Percentiles rank a stretch among this genome's conserved stretches.
phyloP scores from a whole-genome alignment of 2,113 vertebrate species.

The Rhinogobius similis region DNA sequence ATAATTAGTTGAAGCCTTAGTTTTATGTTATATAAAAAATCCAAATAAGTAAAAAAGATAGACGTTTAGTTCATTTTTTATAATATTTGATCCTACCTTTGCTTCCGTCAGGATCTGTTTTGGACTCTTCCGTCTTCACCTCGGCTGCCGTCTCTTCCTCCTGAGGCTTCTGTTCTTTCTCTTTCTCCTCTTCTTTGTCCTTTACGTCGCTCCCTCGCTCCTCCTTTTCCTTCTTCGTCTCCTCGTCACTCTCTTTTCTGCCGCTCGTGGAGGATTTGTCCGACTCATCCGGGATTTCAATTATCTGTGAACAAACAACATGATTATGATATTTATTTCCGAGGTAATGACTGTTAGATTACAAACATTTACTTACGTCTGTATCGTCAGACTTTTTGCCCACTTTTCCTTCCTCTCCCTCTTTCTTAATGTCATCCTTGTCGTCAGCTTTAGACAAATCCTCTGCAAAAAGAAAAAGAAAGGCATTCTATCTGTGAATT shows the following conservation, averaged over 20 bases:
- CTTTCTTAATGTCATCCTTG: slow-evolving; percentile 68
- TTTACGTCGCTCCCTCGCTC: slow-evolving; percentile 42
- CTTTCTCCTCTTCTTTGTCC: slow-evolving; percentile 59
- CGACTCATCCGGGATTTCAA: slow-evolving; percentile 80
- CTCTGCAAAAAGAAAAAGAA: slow-evolving; percentile 40
- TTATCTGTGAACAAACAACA: slow-evolving; percentile 58
- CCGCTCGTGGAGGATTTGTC: slow-evolving; percentile 76
- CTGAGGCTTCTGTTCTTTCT: slow-evolving; percentile 72
- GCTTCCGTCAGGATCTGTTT: slow-evolving; percentile 77
- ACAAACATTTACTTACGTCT: slow-evolving; percentile 42
- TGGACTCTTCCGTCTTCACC: slow-evolving; percentile 75
- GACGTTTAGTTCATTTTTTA: no score
- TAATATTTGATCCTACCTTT: slow-evolving; percentile 71
- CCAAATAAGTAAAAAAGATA: no score
- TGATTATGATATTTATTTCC: background rate
- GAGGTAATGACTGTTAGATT: background rate
- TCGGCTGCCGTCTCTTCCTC: slow-evolving; percentile 57
- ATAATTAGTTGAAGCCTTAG: no score
- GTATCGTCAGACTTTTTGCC: slow-evolving; percentile 56
- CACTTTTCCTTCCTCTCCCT: slow-evolving; percentile 61
- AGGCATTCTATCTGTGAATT: no score
- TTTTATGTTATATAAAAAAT: no score
- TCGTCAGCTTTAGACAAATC: slow-evolving; percentile 70
- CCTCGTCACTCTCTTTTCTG: slow-evolving; percentile 73
- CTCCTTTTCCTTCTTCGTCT: slow-evolving; percentile 79